phyloP scores from a whole-genome alignment of 1,140 invertebrate species.

The Apis cerana region DNA sequence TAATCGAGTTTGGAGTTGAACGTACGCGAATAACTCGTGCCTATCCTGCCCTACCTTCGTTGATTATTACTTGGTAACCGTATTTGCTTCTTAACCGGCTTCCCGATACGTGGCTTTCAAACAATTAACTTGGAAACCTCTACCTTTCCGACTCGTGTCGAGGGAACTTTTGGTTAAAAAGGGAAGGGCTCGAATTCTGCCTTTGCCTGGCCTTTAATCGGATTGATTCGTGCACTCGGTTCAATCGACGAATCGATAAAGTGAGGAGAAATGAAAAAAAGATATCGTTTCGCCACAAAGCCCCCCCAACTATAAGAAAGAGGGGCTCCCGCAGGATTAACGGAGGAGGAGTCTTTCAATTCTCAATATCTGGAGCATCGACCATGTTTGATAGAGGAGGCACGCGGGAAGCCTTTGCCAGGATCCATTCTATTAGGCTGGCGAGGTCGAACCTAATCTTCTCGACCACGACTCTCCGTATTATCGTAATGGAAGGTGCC shows the following conservation, averaged over 20 bases:
- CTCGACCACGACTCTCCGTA: conserved; percentile 13
- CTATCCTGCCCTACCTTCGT: conserved; percentile 8
- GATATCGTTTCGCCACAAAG: too few relatives aligned
- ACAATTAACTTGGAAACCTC: conserved; percentile 42
- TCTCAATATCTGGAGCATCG: conserved; percentile 30
- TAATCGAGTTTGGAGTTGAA: conserved; percentile 51
- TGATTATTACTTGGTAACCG: conserved; percentile 59
- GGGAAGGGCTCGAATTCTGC: too few relatives aligned
- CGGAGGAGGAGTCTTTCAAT: background rate
- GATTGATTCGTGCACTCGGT: too few relatives aligned
- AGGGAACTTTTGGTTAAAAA: too few relatives aligned
- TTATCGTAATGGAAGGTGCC: conserved; percentile 34
- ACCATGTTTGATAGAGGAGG: background rate
- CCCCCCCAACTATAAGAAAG: too few relatives aligned
- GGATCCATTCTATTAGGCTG: conserved; percentile 22
- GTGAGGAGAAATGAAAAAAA: too few relatives aligned
- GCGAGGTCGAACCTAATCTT: conserved; percentile 22
- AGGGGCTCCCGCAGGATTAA: background rate
- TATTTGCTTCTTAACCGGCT: conserved; percentile 48
- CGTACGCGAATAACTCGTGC: conserved; percentile 55
- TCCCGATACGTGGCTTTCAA: conserved; percentile 43
- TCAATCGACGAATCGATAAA: too few relatives aligned
- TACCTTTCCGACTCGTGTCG: too few relatives aligned
- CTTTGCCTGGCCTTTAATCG: too few relatives aligned
- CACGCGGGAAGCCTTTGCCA: conserved; percentile 10